Conservation (phyloP, 2,797 vertebrate genomes). For the Oophaga sylvatica region DNA sequence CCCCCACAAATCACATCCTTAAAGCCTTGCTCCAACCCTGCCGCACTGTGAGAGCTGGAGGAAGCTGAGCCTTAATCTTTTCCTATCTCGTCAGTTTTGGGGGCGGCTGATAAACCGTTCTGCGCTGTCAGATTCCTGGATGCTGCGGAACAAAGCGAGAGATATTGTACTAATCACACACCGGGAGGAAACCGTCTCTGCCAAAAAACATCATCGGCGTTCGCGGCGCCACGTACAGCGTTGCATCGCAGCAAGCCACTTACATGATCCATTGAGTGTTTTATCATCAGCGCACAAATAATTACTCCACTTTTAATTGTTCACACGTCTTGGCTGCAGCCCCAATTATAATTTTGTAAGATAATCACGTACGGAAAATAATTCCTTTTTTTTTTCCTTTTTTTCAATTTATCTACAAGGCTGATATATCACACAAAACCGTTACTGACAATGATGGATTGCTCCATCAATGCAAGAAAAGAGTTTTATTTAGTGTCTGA, state of each 20-base stretch:
- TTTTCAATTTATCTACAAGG: not conserved
- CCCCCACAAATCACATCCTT: not conserved
- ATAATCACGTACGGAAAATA: not conserved
- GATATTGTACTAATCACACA: slow-evolving; percentile 28
- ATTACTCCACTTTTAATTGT: slow-evolving; percentile 21
- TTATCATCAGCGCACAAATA: slow-evolving; percentile 19
- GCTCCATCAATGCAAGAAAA: not conserved
- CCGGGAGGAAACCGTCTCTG: slow-evolving; percentile 18
- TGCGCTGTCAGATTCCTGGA: slow-evolving; percentile 6
- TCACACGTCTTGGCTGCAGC: slow-evolving; percentile 15
- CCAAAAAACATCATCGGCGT: slow-evolving; percentile 1
- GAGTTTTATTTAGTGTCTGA: not conserved
- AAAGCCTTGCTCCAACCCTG: not conserved
- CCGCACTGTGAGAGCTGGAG: not conserved
- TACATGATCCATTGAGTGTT: slow-evolving; percentile 11
- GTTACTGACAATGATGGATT: not conserved
- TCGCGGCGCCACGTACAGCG: slow-evolving; percentile 7
- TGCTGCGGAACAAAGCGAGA: slow-evolving; percentile 29
- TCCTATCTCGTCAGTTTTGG: slow-evolving; percentile 25
- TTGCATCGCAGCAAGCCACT: slow-evolving; percentile 8
- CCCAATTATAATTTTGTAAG: not conserved
- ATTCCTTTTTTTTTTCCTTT: not conserved
- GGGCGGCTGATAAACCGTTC: slow-evolving; percentile 1
- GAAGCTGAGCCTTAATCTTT: slow-evolving; percentile 13
- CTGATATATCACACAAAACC: not conserved